phyloP scores from a whole-genome alignment of 2,888 invertebrate genomes.

The Rhagium mordax region DNA sequence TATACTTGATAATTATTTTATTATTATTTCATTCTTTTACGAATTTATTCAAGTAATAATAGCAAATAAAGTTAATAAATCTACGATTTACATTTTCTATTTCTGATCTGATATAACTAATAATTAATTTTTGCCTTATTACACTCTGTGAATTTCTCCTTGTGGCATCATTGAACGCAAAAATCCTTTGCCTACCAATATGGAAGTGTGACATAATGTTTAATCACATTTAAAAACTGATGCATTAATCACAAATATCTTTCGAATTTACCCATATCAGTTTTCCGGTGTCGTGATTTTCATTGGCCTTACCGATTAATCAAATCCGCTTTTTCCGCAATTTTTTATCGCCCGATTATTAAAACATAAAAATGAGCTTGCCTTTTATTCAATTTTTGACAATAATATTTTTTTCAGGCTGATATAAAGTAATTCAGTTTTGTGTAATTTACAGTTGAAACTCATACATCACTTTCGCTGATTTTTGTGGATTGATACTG shows the following conservation, averaged over 20 bases:
- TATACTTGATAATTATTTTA: too few relatives aligned
- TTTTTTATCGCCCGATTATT: neutral
- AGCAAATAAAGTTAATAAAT: too few relatives aligned
- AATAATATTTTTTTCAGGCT: neutral
- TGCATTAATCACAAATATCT: conserved; percentile 18
- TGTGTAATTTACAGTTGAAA: neutral
- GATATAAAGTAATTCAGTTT: neutral
- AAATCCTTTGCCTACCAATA: neutral
- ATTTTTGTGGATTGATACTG: too few relatives aligned
- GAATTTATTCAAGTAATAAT: too few relatives aligned
- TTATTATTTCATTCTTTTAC: too few relatives aligned
- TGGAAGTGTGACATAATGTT: neutral
- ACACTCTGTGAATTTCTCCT: too few relatives aligned
- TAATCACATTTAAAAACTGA: conserved; percentile 1
- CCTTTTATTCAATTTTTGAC: neutral
- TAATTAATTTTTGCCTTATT: too few relatives aligned
- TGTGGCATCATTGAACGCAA: too few relatives aligned
- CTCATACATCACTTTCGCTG: too few relatives aligned
- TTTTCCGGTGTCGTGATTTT: conserved; percentile 17
- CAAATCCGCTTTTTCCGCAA: neutral
- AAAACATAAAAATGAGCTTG: neutral
- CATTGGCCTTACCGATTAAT: conserved; percentile 11
- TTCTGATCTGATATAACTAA: too few relatives aligned
- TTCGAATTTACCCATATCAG: conserved; percentile 20
- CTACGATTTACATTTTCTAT: too few relatives aligned